Base-by-base conservation (phyloP, 2,888 invertebrate genomes). In the Orthonychiurus folsomi region DNA sequence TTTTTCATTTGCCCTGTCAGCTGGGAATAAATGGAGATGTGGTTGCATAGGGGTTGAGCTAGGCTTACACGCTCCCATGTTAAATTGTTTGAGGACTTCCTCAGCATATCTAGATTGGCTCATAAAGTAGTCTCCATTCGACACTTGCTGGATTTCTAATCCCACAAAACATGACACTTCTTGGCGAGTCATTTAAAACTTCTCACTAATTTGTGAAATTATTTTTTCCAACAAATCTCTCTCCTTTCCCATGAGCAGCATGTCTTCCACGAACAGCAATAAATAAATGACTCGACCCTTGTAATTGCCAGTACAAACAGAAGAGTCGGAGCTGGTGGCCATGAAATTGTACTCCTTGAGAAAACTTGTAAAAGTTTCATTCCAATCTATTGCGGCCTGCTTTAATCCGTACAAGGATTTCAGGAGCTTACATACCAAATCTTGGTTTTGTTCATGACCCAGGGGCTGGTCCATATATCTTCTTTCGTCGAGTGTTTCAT, bases 391-490 rank as follows among this genome's bases (percentile, higher is more conserved):
- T n/a, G 60, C 21, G 9, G 60, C 60, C 23, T 55, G 60, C n/a
- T 60, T 54, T 1, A 60, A 15, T 12, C 60, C 55, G 25, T 60
- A 60, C 3, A 26, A 26, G 1, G 24, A 9, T 15, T 60, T 60
- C 37, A 37, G 1, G 1, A 60, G 20, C 55, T 55, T 53, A 47
- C 55, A 60, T 1, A 60, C 55, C 2, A 55, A 47, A 18, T 60
- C 23, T 18, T n/a, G 18, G 2, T 47, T 47, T 3, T 18, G 23
- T 37, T 1, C 54, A 24, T 57, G 69, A 3, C 68, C 69, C 28
- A 63, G 63, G 37, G 71, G 68, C 60, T 68, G 69, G 12, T 64
- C 48, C 63, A 69, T 66, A 52, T 66, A 68, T 9, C 66, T 50
- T 37, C 60, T 55, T 53, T 71, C 69, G 20, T 69, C 37, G 2